Conservation (phyloP, 2,797 vertebrate species). For the Sebastes paucispinis region DNA sequence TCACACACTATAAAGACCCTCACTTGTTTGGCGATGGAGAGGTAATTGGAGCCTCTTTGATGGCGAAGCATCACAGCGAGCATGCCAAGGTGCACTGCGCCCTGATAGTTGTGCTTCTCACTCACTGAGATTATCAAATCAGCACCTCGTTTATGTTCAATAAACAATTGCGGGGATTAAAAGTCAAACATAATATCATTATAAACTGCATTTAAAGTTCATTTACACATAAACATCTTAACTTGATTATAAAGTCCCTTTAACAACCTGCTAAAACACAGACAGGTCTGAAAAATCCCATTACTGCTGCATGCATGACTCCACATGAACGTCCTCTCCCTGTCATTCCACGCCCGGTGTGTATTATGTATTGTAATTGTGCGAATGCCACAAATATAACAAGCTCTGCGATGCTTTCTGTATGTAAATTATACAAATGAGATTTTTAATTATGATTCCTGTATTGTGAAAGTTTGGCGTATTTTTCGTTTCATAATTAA, state of each 20-base stretch:
- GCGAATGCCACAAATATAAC: constrained; percentile 51
- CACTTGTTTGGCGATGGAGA: constrained; percentile 57
- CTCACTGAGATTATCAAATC: constrained; percentile 29
- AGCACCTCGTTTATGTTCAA: constrained; percentile 31
- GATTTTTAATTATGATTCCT: constrained; percentile 77
- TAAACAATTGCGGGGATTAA: constrained; percentile 27
- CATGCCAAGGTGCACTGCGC: constrained; percentile 28
- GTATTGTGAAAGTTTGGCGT: constrained; percentile 54
- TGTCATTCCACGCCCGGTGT: constrained; percentile 67
- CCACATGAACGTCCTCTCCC: constrained; percentile 68
- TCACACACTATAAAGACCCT: constrained; percentile 37
- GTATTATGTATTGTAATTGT: constrained; percentile 66
- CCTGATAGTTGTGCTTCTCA: constrained; percentile 31
- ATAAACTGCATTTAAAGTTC: constrained; percentile 81
- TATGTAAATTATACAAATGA: constrained; percentile 64
- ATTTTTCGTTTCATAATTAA: constrained; percentile 63
- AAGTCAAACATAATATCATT: constrained; percentile 66
- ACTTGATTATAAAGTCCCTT: constrained; percentile 87
- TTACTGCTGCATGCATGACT: constrained; percentile 81
- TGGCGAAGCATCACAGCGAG: constrained; percentile 26
- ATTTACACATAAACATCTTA: constrained; percentile 78
- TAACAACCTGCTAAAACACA: constrained; percentile 80
- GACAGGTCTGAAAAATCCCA: constrained; percentile 68
- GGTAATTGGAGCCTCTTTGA: constrained; percentile 70
- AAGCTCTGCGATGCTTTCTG: constrained; percentile 48